Evolutionary conservation across 2,888 invertebrate species (phyloP).

Genomic region (Drosophila merina): DNA sequence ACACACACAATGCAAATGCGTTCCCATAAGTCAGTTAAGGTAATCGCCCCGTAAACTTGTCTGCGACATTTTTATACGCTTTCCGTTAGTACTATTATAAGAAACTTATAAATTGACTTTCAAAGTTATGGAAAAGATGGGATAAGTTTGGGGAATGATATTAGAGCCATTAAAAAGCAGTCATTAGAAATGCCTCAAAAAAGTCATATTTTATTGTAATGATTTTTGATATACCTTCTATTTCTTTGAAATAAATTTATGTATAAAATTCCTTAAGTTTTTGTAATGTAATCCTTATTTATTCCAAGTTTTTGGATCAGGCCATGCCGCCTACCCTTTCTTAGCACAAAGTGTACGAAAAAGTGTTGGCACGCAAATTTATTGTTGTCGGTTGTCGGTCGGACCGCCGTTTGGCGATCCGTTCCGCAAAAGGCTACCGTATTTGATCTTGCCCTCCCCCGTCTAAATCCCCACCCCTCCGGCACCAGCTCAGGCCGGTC

Average conservation of each 20-base stretch:
- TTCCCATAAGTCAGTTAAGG: slow-evolving; percentile 26
- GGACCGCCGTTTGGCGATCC: slow-evolving; percentile 51
- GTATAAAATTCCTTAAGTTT: too few species aligned
- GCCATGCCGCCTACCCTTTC: slow-evolving; percentile 16
- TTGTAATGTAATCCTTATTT: too few species aligned
- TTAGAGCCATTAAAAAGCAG: not conserved
- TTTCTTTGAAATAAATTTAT: too few species aligned
- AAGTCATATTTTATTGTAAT: not conserved
- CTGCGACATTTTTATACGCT: slow-evolving; percentile 5
- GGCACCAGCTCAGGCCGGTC: not conserved
- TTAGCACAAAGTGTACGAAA: slow-evolving; percentile 30
- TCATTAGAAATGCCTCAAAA: not conserved
- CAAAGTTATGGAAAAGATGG: not conserved
- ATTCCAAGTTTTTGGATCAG: not conserved
- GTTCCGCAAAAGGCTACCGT: slow-evolving; percentile 76
- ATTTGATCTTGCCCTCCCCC: slow-evolving; percentile 55
- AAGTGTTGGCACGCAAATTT: slow-evolving; percentile 80
- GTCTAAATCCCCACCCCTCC: slow-evolving; percentile 2
- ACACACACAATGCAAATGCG: slow-evolving; percentile 68
- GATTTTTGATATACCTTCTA: too few species aligned
- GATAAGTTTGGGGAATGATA: not conserved
- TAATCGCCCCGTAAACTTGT: not conserved
- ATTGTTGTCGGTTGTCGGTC: slow-evolving; percentile 66
- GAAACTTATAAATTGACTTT: not conserved
- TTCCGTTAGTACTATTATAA: not conserved